phyloP scores from a whole-genome alignment of 1,140 invertebrate genomes.

The Sycophila sp. region DNA sequence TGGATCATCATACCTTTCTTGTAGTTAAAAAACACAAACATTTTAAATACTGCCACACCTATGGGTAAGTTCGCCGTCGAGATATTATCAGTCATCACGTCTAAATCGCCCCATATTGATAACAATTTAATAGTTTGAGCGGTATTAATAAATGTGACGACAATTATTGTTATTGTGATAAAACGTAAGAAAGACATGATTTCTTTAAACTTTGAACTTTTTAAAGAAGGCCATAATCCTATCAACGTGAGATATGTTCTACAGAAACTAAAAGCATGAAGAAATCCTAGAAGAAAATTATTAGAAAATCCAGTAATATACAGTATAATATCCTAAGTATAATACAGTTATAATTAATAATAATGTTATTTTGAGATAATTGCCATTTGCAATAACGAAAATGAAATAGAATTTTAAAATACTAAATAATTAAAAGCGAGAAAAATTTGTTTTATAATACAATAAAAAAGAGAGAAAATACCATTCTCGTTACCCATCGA shows the following conservation, averaged over 20 bases:
- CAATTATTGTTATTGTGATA: not conserved
- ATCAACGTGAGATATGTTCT: not conserved
- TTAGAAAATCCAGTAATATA: no score
- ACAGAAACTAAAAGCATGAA: not conserved
- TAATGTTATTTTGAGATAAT: no score
- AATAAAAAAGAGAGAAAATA: no score
- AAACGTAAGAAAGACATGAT: not conserved
- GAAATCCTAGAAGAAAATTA: conserved; percentile 2
- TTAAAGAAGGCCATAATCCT: not conserved
- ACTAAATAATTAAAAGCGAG: no score
- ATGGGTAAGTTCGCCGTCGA: not conserved
- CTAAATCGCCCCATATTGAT: conserved; percentile 1
- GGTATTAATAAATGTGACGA: not conserved
- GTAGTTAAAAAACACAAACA: not conserved
- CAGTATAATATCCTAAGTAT: no score
- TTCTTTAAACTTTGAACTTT: not conserved
- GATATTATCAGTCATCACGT: not conserved
- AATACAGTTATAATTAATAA: no score
- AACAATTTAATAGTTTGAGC: not conserved
- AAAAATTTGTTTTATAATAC: no score
- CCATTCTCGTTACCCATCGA: not conserved
- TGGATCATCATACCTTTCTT: conserved; percentile 14
- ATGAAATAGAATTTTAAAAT: no score
- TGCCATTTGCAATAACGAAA: no score
- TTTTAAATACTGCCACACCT: conserved; percentile 5